Evolutionary conservation across 2,113 vertebrate species (phyloP).

Genomic region (Platanista minor): DNA sequence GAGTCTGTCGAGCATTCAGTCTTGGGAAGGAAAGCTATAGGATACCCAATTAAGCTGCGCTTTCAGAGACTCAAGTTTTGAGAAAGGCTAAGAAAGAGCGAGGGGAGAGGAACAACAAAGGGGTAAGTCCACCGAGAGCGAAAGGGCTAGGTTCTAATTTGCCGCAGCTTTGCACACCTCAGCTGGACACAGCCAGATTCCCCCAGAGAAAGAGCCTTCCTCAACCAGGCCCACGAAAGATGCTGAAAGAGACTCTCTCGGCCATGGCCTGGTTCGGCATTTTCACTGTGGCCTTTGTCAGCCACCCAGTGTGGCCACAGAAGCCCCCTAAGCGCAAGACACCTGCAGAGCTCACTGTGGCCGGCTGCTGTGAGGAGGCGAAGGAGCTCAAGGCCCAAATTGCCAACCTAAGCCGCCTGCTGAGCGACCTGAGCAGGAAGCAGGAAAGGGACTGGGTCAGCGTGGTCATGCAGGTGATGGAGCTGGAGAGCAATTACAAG

Average conservation of each 20-base stretch:
- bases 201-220: conserved; percentile 36
- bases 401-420: conserved; percentile 90
- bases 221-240: conserved; percentile 64
- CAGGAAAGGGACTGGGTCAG: conserved; percentile 90
- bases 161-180: conserved; percentile 38
- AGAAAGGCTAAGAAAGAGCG: conserved; percentile 34
- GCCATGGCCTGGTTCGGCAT: conserved; percentile 76
- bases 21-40: conserved; percentile 67
- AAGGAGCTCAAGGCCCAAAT: conserved; percentile 90
- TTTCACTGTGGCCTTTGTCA: conserved; percentile 55
- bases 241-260: conserved; percentile 70
- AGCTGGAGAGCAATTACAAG: conserved; percentile 89
- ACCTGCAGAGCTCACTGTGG: conserved; percentile 71
- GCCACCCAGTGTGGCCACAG: conserved; percentile 81
- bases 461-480: conserved; percentile 91
- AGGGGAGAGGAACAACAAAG: not conserved
- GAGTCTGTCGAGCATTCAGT: conserved; percentile 73
- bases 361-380: conserved; percentile 91
- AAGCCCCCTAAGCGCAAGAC: conserved; percentile 79
- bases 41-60: conserved; percentile 38
- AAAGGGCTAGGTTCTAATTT: not conserved
- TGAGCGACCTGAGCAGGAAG: conserved; percentile 89
- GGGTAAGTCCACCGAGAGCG: not conserved
- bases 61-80: conserved; percentile 67
- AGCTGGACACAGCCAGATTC: conserved; percentile 27